Evolutionary conservation across 2,888 invertebrate species (phyloP), one percentile per base, ranked within the genome.

Genomic region (Barypeithes pellucidus): DNA sequence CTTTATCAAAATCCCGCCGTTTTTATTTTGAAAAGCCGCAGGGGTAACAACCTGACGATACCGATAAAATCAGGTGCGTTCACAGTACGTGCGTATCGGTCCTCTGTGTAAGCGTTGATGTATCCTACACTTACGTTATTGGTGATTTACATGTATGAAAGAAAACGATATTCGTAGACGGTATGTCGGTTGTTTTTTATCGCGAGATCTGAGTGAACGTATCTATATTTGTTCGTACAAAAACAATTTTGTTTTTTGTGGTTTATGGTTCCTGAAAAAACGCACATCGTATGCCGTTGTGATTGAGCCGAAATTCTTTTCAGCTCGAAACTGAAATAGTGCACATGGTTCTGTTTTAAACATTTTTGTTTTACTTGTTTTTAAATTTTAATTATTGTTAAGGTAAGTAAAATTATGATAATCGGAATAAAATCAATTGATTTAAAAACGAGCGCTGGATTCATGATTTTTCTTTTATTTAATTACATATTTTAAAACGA

Each of bases 161-260:
- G 22, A 50, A n/a, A 9, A 50, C 50, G 5, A 20, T 18, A 2
- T 47, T 0, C 11, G 20, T 2, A 5, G n/a, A 50, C 5, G 43
- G 16, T n/a, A 43, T 7, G n/a, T 50, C 24, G 11, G 5, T 11
- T 47, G 12, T 50, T 24, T n/a, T 4, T 20, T n/a, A 18, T 50
- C 22, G 24, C 12, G 9, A 1, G 9, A 20, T 1, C 20, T 1
- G 7, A 20, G 20, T n/a, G 22, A 50, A 50, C 50, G 1, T 50
- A 3, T 9, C 50, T 22, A 12, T 2, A 5, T n/a, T 50, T 22
- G 22, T 8, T n/a, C 5, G 5, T 24, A 50, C 20, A 50, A 50
- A 50, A 50, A 50, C 24, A 50, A 50, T 24, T 50, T 50, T 50
- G 50, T 50, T 50, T 50, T 50, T 50, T 50, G 50, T 22, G 50